Conservation (phyloP, 2,797 vertebrate species). For the Microctenopoma lineatum region DNA sequence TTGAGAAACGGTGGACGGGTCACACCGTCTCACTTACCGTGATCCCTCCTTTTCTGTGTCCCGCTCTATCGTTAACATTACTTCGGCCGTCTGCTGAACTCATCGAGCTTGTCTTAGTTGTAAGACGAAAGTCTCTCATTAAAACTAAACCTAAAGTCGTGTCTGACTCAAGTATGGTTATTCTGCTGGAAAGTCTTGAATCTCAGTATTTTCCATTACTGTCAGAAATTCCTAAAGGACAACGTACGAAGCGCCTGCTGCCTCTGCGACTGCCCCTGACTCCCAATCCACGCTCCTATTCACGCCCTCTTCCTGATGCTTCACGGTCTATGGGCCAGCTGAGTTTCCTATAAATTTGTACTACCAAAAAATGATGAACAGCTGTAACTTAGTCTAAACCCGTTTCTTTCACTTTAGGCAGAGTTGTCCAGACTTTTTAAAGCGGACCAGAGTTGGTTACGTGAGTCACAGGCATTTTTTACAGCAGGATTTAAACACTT, state of each 20-base stretch:
- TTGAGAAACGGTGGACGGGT: background rate
- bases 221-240: conserved; percentile 67
- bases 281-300: conserved; percentile 33
- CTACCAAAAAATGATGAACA: no score
- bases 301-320: conserved; percentile 65
- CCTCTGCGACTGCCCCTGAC: conserved; percentile 6
- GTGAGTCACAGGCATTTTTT: no score
- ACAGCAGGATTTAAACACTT: no score
- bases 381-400: no score
- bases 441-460: no score
- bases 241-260: conserved; percentile 9
- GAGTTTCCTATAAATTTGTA: no score
- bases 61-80: conserved; percentile 13
- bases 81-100: conserved; percentile 61
- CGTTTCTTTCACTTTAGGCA: no score
- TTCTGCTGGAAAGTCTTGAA: background rate
- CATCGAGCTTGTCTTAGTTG: conserved; percentile 36
- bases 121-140: background rate
- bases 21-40: conserved; percentile 63
- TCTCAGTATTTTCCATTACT: conserved; percentile 35
- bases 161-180: background rate
- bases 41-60: conserved; percentile 48
- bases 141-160: rapidly evolving
- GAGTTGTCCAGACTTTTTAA: no score
- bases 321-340: background rate